Evolutionary conservation across 1,140 invertebrate genomes (phyloP).

Genomic region (Holcopasites calliopsidis): DNA sequence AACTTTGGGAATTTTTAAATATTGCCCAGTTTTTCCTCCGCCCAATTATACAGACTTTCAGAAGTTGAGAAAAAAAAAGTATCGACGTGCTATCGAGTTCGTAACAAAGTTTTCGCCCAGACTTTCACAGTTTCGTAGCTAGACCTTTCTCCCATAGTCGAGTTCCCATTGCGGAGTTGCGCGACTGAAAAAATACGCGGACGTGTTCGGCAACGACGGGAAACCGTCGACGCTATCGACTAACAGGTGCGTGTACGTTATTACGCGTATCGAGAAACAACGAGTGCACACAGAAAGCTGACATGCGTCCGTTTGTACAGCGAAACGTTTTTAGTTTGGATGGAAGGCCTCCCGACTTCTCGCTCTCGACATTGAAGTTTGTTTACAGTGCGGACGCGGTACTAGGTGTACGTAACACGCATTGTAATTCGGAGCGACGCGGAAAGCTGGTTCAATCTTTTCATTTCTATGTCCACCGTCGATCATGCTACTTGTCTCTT

Average conservation of each 20-base stretch:
- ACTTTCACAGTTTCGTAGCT: not conserved
- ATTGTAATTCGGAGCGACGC: not conserved
- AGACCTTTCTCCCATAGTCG: not conserved
- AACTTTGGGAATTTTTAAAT: slow-evolving; percentile 16
- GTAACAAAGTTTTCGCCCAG: not conserved
- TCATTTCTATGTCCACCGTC: not conserved
- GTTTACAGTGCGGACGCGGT: slow-evolving; percentile 19
- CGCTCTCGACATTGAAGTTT: not conserved
- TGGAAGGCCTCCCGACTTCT: slow-evolving; percentile 37
- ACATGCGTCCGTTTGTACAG: slow-evolving; percentile 24
- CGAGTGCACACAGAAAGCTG: slow-evolving; percentile 36
- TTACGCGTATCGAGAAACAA: slow-evolving; percentile 25
- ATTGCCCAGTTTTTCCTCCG: not conserved
- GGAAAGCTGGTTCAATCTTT: not conserved
- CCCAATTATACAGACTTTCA: not conserved
- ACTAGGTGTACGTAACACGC: not conserved
- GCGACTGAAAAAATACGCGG: not conserved
- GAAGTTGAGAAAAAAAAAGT: not conserved
- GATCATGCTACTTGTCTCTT: not conserved
- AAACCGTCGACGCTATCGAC: slow-evolving; percentile 2
- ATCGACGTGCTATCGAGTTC: not conserved
- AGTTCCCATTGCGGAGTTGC: not conserved
- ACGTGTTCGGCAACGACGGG: not conserved
- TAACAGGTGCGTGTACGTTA: slow-evolving; percentile 2
- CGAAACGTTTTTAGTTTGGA: slow-evolving; percentile 1